Evolutionary conservation across 2,113 vertebrate genomes (phyloP), one percentile per base, ranked within the genome.

Genomic region (Amblyornis subalaris): DNA sequence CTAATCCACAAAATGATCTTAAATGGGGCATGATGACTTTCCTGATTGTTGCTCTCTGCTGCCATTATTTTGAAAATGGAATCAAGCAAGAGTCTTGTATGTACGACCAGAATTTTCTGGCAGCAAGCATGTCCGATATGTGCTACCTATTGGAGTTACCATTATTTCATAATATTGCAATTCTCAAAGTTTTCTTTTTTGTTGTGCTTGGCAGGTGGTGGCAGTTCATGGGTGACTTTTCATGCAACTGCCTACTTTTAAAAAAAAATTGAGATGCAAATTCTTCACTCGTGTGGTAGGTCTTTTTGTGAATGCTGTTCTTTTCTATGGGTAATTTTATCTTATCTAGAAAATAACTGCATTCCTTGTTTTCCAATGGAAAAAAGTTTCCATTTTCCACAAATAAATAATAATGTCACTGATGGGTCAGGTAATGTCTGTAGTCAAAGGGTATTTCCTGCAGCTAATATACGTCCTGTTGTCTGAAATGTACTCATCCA

Each of bases 61-160:
- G 65, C 40, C 33, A 35, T 93, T 92, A 85, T 87, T 96, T 93
- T 85, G 77, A 53, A 90, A 91, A 65, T 69, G 50, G 36, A 92
- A 91, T 89, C 61, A 69, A 65, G 57, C 12, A 42, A 60, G 54
- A 22, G 7, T 38, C 36, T 67, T 45, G 12, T 55, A 22, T 9
- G 28, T 67, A 29, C 67, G 86, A 45, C 47, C 40, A 45, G 28
- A 13, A 38, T 91, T 71, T 85, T 88, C 42, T 77, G 51, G 36
- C 36, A 87, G 66, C 28, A 72, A 9, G 60, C 54, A 13, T 1
- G 3, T 76, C 74, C 58, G 11, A 58, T 38, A 36, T 42, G 10
- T 66, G 50, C 62, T 82, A 7, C 73, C 24, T 51, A 3, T 31
- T 82, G 18, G 21, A 53, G 35, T 85, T 72, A 33, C 36, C 17